phyloP scores from a whole-genome alignment of 2,113 vertebrate species.

The Labrus mixtus region DNA sequence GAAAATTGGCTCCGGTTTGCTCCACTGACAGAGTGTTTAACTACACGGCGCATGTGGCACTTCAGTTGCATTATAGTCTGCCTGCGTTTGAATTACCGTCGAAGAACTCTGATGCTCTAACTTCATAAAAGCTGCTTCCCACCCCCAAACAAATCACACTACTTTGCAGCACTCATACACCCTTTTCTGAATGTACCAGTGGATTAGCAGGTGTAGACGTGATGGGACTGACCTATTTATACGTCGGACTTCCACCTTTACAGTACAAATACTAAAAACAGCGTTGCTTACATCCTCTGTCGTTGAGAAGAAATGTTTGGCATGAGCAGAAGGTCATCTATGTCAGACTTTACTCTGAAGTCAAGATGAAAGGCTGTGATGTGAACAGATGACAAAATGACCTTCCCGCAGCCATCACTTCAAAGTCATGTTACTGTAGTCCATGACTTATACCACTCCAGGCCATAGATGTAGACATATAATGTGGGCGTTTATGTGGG shows the following conservation, averaged over 20 bases:
- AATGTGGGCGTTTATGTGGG: background rate
- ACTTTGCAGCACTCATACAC: conserved; percentile 1
- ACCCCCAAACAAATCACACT: conserved; percentile 24
- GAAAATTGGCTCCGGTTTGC: conserved; percentile 13
- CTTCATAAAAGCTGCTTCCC: conserved; percentile 20
- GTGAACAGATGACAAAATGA: background rate
- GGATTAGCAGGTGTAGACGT: conserved; percentile 5
- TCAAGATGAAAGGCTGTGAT: conserved; percentile 51
- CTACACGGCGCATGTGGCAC: background rate
- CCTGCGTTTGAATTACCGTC: background rate
- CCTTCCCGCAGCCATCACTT: conserved; percentile 23
- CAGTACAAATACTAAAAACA: background rate
- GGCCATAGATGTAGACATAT: background rate
- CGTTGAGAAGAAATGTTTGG: conserved; percentile 34
- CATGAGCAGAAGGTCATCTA: background rate
- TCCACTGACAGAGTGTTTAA: conserved; percentile 23
- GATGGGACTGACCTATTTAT: conserved; percentile 1
- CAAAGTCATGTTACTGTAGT: conserved; percentile 18
- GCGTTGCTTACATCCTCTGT: background rate
- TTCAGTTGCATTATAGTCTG: conserved; percentile 37
- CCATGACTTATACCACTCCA: background rate
- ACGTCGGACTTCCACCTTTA: background rate
- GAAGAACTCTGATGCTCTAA: background rate
- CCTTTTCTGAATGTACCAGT: background rate
- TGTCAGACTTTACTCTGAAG: conserved; percentile 12